Evolutionary conservation across 2,797 vertebrate genomes (phyloP), one percentile per base, ranked within the genome.

Genomic region (Helostoma temminkii): DNA sequence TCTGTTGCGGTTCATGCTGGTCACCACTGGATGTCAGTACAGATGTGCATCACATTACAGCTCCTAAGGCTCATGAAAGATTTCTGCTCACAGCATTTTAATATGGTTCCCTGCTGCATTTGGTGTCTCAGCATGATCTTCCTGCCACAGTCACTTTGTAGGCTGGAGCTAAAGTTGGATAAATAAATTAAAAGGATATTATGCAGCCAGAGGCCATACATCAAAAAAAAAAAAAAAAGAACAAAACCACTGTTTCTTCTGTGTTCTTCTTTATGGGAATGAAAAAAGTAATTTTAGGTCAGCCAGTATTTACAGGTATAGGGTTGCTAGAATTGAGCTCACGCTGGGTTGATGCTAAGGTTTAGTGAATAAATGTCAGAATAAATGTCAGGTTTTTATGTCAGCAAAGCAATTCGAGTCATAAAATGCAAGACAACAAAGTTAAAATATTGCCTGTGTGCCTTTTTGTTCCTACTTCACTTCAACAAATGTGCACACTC

Each of bases 311-410:
- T 57, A n/a, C 12, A 58, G n/a, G 43, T 26, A 30, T 45, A 41
- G 16, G 32, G 62, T 63, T 69, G 74, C 72, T 75, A 61, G 69
- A 62, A 62, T 80, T 71, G 57, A 32, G 74, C 64, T 83, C 63
- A 55, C 66, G 63, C 64, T 34, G 47, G 59, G 61, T 69, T 71
- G 74, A 88, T 68, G 68, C 68, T 74, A 59, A 84, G 68, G 68
- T 74, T 78, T 79, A 49, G 70, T 77, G 82, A 85, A 85, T 77
- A 76, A 85, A 86, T 84, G 78, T 86, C 88, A 85, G 48, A 88
- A 71, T 75, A 86, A 85, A 88, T 86, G 84, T 68, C 84, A 76
- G 32, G 57, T 58, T 55, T 70, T 73, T 75, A 84, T 84, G 77
- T 83, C 77, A 78, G 66, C 21, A 36, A 69, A 57, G 54, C 71